Base-by-base conservation (phyloP, 2,797 vertebrate species). In the Acrossocheilus fasciatus region DNA sequence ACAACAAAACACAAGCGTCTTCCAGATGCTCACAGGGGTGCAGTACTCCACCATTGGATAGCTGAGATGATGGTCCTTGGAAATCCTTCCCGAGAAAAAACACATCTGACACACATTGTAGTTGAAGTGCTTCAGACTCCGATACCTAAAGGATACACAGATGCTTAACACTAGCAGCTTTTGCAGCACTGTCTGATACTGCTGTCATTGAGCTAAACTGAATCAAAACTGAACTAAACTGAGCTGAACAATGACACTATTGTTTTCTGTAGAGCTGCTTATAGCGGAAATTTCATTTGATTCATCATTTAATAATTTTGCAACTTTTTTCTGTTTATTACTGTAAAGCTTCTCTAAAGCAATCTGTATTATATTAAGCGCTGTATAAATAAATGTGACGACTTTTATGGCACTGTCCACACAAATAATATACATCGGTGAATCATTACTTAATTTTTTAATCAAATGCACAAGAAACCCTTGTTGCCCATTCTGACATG, bases 11-110 rank as follows among this genome's bases (percentile, higher is more conserved):
- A 6, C 54, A 80, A 39, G 15, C 18, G 6, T 69, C 30, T 36
- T 36, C 2, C 1, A 17, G 45, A 20, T 92, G 95, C 96, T 96
- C 84, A 97, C 96, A 14, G 96, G 96, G 91, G 95, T 96, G 82
- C 96, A 97, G 62, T 97, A 97, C 79, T 97, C 96, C 92, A 97
- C 96, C 96, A 97, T 96, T 12, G 96, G 96, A 69, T 96, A 96
- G 91, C 96, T 96, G 69, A 97, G 90, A 80, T 96, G 97, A 90
- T 97, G 96, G 11, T 96, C 96, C 87, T 96, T 97, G 43, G 96
- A 95, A 68, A 96, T 97, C 85, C 96, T 95, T 73, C 96, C 96
- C 14, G 95, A 96, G 89, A 97, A 97, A 90, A 97, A 97, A 91
- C 96, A 97, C 85, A 94, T 96, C 90, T 97, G 96, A 89, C 96